phyloP scores from a whole-genome alignment of 2,888 invertebrate genomes.

The Drosophila anomalipes region DNA sequence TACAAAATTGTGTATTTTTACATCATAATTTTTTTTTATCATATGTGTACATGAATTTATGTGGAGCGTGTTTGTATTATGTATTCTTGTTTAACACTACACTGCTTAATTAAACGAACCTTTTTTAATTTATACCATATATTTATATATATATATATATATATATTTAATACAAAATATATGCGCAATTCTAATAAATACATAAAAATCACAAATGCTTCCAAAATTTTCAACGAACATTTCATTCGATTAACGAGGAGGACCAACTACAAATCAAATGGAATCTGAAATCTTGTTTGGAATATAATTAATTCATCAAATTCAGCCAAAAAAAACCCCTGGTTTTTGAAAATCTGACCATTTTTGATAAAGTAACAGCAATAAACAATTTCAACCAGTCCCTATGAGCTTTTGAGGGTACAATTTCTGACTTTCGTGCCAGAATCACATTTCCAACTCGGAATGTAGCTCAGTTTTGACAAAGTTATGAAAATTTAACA shows the following conservation, averaged over 20 bases:
- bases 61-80: conserved; percentile 38
- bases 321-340: not conserved
- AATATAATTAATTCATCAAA: not conserved
- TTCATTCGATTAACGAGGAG: not conserved
- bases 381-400: too few relatives aligned
- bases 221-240: conserved; percentile 32
- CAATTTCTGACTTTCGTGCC: not conserved
- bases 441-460: not conserved
- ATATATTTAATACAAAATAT: conserved; percentile 55
- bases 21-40: conserved; percentile 34
- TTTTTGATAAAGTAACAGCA: not conserved
- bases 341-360: too few relatives aligned
- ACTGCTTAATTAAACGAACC: conserved; percentile 68
- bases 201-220: conserved; percentile 70
- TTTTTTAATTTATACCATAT: conserved; percentile 57
- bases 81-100: conserved; percentile 66
- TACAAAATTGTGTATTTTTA: conserved; percentile 49
- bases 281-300: not conserved
- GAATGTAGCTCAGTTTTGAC: not conserved
- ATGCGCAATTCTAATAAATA: conserved; percentile 76
- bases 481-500: not conserved
- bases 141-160: conserved; percentile 38
- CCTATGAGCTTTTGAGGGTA: not conserved
- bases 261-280: not conserved
- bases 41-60: conserved; percentile 16